Conservation (phyloP, 2,113 vertebrate genomes). For the Odobenus rosmarus region DNA sequence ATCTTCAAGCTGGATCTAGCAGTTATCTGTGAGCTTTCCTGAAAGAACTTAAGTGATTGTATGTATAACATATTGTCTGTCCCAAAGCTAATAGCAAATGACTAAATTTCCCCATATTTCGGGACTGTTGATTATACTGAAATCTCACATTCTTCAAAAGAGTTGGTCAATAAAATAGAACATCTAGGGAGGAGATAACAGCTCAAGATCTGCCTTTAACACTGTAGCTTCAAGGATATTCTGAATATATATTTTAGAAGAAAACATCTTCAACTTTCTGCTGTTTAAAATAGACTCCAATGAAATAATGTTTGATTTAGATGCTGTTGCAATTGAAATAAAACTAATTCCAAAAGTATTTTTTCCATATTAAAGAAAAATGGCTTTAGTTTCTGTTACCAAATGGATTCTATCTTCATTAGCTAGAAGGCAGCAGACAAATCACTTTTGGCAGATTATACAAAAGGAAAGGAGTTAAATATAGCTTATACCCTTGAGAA, state of each 20-base stretch:
- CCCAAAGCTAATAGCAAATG: not conserved
- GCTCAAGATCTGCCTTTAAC: constrained; percentile 51
- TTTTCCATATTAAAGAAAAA: constrained; percentile 54
- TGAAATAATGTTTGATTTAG: constrained; percentile 22
- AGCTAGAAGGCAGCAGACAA: constrained; percentile 71
- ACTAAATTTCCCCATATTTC: not conserved
- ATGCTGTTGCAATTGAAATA: constrained; percentile 30
- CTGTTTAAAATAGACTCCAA: constrained; percentile 38
- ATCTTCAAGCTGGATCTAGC: constrained; percentile 63
- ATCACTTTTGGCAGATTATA: constrained; percentile 65
- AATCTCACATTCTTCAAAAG: constrained; percentile 54
- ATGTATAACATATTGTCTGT: not conserved
- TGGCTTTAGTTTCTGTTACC: constrained; percentile 69
- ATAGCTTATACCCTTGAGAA: constrained; percentile 70
- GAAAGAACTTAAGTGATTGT: not conserved
- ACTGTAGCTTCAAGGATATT: constrained; percentile 57
- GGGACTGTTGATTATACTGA: constrained; percentile 26
- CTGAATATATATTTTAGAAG: constrained; percentile 52
- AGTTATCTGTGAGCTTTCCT: constrained; percentile 70
- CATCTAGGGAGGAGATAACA: constrained; percentile 52
- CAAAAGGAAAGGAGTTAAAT: constrained; percentile 71
- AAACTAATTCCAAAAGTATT: constrained; percentile 11
- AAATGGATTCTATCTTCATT: constrained; percentile 70
- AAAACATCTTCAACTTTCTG: constrained; percentile 42
- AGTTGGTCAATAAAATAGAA: constrained; percentile 44